These are phyloP conservation scores for Lydus trimaculatus DNA, from an alignment of 2,888 invertebrate species.

Conservation along the genomic window DNA sequence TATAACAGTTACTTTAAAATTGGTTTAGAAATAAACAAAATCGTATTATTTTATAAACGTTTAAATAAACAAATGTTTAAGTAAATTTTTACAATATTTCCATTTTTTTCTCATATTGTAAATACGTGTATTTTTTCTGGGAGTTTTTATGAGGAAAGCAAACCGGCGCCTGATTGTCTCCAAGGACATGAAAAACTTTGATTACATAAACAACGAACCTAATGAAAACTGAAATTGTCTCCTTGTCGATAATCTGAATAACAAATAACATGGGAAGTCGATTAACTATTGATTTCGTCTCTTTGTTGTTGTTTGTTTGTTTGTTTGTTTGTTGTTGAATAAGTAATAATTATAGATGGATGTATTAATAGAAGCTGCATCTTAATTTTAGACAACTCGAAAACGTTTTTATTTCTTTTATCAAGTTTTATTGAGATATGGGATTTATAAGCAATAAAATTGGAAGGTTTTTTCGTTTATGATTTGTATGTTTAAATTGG, in stretches of 20 bases:
- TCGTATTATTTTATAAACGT: background rate
- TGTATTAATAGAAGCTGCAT: background rate
- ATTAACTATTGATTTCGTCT: no score
- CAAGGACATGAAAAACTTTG: background rate
- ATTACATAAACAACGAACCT: background rate
- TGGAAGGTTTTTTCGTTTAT: background rate
- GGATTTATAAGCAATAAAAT: background rate
- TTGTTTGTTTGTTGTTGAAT: no score
- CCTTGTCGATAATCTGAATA: background rate
- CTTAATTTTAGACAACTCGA: background rate
- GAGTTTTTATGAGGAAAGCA: background rate
- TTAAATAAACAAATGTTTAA: background rate
- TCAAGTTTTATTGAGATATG: background rate
- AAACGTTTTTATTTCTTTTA: background rate
- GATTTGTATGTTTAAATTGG: background rate
- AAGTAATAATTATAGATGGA: background rate
- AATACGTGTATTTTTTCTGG: background rate
- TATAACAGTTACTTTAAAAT: background rate
- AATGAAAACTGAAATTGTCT: background rate
- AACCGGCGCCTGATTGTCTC: background rate
- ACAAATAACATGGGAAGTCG: background rate
- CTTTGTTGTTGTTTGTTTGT: no score
- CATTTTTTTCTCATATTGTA: background rate
- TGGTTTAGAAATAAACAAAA: background rate
- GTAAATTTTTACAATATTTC: background rate